Percentiles rank a stretch among this genome's conserved stretches.
Evolutionary conservation across 2,888 invertebrate genomes (phyloP).

Genomic region (Encarsia formosa): DNA sequence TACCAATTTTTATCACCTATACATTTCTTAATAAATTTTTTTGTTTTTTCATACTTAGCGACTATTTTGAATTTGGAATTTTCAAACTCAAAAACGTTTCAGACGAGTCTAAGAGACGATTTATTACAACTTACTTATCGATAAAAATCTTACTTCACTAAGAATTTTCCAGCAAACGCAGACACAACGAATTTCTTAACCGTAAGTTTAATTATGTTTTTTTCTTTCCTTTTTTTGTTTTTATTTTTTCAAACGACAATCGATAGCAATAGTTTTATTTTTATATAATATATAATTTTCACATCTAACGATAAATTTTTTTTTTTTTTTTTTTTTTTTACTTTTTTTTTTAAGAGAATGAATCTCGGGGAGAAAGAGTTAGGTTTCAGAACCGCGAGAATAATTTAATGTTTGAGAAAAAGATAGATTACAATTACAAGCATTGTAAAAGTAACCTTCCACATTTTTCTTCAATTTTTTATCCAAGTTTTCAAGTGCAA

Average conservation of each 20-base stretch:
- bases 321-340: slow-evolving; percentile 28
- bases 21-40: not conserved
- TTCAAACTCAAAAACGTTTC: slow-evolving; percentile 7
- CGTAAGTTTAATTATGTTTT: slow-evolving; percentile 27
- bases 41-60: too few relatives aligned
- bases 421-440: not conserved
- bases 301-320: slow-evolving; percentile 51
- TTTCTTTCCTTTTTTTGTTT: not conserved
- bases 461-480: slow-evolving; percentile 7
- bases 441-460: slow-evolving; percentile 12
- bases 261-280: slow-evolving; percentile 45
- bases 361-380: slow-evolving; percentile 21
- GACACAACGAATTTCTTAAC: slow-evolving; percentile 44
- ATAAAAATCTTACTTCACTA: slow-evolving; percentile 4
- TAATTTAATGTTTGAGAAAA: slow-evolving; percentile 15
- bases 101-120: slow-evolving; percentile 10
- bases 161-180: slow-evolving; percentile 25
- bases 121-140: not conserved
- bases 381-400: slow-evolving; percentile 9
- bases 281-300: slow-evolving; percentile 47
- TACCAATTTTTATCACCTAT: slow-evolving; percentile 17
- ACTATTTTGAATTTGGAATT: too few relatives aligned
- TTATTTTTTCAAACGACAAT: slow-evolving; percentile 44
- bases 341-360: slow-evolving; percentile 23
- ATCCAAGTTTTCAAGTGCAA: too few relatives aligned